A percentile compares a stretch with the other conserved stretches of the same genome.
Evolutionary conservation across 2,113 vertebrate species (phyloP).

Genomic region (Psilopsiagon aurifrons): DNA sequence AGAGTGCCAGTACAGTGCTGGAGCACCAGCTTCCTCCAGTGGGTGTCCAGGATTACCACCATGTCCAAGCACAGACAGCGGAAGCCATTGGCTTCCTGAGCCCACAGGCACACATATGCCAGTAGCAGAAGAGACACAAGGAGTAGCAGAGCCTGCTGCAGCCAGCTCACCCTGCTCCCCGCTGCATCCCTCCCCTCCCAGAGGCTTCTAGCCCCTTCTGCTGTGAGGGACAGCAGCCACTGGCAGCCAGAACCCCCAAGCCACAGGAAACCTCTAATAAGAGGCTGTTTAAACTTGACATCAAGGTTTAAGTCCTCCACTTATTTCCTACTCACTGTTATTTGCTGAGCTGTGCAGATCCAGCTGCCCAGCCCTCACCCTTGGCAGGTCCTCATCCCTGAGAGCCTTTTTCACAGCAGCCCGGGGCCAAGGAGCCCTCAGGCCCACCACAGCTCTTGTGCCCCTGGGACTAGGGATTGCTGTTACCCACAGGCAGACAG

Average conservation of each 20-base stretch:
- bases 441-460: background rate
- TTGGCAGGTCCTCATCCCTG: background rate
- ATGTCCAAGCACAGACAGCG: background rate
- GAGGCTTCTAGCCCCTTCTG: background rate
- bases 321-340: constrained; percentile 48
- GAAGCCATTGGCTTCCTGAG: fast-evolving
- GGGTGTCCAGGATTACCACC: fast-evolving
- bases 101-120: fast-evolving
- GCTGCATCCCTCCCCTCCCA: background rate
- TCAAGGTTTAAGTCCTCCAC: constrained; percentile 26
- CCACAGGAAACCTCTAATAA: constrained; percentile 68
- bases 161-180: background rate
- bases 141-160: background rate
- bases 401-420: background rate
- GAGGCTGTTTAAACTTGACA: constrained; percentile 32
- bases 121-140: fast-evolving
- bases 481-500: background rate
- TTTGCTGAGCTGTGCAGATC: constrained; percentile 47
- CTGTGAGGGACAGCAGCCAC: fast-evolving
- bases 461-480: fast-evolving
- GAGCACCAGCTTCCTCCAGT: fast-evolving
- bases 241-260: background rate
- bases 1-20: background rate
- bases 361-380: background rate
- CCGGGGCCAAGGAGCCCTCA: background rate